Percentiles rank a stretch among this genome's conserved stretches.
phyloP scores from a whole-genome alignment of 2,113 vertebrate species.

The Kryptolebias marmoratus region DNA sequence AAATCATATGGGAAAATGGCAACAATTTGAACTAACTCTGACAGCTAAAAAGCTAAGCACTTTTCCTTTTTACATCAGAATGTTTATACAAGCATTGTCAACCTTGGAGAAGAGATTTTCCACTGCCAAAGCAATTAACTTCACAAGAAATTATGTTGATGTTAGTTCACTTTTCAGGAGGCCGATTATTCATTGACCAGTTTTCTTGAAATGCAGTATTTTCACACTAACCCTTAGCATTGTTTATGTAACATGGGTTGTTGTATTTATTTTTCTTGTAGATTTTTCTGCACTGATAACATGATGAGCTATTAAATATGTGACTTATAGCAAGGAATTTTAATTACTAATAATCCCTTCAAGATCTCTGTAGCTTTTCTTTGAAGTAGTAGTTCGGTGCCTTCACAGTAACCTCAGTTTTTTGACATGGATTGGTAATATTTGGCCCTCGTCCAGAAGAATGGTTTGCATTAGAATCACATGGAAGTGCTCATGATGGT shows the following conservation, averaged over 20 bases:
- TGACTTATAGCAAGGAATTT: slow-evolving; percentile 35
- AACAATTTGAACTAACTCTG: no score
- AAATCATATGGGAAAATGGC: no score
- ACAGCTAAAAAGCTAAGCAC: not conserved
- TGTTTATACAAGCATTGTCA: slow-evolving; percentile 11
- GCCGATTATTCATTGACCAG: not conserved
- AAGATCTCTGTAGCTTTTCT: slow-evolving; percentile 33
- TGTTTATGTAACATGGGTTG: slow-evolving; percentile 7
- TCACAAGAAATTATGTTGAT: slow-evolving; percentile 44
- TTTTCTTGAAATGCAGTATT: not conserved
- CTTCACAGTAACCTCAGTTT: slow-evolving; percentile 35
- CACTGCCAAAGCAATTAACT: slow-evolving; percentile 25
- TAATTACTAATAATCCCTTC: slow-evolving; percentile 22
- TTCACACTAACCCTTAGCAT: slow-evolving; percentile 22
- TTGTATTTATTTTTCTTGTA: slow-evolving; percentile 8
- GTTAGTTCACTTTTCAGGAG: slow-evolving; percentile 44
- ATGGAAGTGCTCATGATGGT: slow-evolving; percentile 50
- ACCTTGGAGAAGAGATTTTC: slow-evolving; percentile 28
- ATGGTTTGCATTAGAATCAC: slow-evolving; percentile 73
- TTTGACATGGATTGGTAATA: slow-evolving; percentile 30
- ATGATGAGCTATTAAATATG: slow-evolving; percentile 26
- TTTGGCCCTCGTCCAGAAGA: slow-evolving; percentile 57
- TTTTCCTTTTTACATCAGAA: slow-evolving; percentile 34
- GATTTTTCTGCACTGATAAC: slow-evolving; percentile 13
- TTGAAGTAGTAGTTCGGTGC: slow-evolving; percentile 25